Evolutionary conservation across 2,113 vertebrate genomes (phyloP), one percentile per base, ranked within the genome.

Genomic region (Lampris megalopsis): DNA sequence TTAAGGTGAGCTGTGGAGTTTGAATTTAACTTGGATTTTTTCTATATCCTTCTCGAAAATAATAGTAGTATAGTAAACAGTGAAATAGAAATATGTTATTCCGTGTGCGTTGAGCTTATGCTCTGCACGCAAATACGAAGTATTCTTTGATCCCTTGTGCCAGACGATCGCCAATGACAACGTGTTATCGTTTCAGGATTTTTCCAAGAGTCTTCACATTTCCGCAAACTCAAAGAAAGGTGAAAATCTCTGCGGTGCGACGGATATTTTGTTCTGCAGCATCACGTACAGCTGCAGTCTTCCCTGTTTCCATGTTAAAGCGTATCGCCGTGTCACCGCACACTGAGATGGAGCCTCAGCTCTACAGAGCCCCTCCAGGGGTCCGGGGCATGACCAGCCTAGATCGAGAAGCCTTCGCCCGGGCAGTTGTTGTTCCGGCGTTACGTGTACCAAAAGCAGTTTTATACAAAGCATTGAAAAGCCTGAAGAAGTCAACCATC

Each of bases 361-460:
- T 95, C 2, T 97, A 95, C 82, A 85, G 63, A 0, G 94, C 95
- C 0, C 94, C 94, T 73, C 84, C 95, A 2, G 59, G 86, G 43
- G 97, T 98, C 49, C 94, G 97, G 66, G 98, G 98, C 49, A 98
- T 99, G 97, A 97, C 94, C n/a, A 47, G 73, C 3, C 95, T 99
- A 35, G 84, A 98, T 82, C 94, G 94, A 77, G 92, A 94, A 3
- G 96, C 95, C 77, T 99, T 99, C 92, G 94, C 89, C 77, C 97
- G 92, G 87, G 94, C 86, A 2, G 74, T 99, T 10, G 88, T 79
- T 4, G 92, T 99, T 68, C 98, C 98, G 5, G 96, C 95, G 52
- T 87, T 99, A 36, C 94, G 94, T 73, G 94, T 97, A 47, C 96
- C 88, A 50, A 97, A 94, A 52, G 91, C 93, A 74, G 86, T 92